Percentiles rank a stretch among this genome's conserved stretches.
Conservation (phyloP, 1,140 invertebrate species). For the Aphelinus atriplicis region DNA sequence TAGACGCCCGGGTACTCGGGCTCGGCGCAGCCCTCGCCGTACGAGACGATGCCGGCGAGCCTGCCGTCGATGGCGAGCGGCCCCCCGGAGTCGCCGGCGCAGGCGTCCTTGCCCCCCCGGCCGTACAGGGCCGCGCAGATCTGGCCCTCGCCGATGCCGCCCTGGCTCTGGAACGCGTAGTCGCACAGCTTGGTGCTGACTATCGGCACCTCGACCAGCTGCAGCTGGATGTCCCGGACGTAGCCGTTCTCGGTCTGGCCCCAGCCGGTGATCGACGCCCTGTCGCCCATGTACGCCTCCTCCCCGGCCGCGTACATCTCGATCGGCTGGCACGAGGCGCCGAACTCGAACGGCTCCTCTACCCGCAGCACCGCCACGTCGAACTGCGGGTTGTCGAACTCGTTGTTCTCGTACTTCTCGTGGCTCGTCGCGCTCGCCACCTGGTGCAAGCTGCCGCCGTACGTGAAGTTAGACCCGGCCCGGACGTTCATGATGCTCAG, state of each 20-base stretch:
- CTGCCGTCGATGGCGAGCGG: constrained; percentile 61
- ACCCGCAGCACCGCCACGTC: constrained; percentile 41
- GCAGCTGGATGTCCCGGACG: constrained; percentile 37
- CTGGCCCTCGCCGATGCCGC: constrained; percentile 71
- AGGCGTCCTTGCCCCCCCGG: constrained; percentile 74
- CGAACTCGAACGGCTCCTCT: constrained; percentile 31
- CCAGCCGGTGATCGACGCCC: constrained; percentile 56
- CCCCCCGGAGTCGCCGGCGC: constrained; percentile 67
- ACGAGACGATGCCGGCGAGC: constrained; percentile 71
- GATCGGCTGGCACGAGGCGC: constrained; percentile 31
- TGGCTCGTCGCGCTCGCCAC: constrained; percentile 28
- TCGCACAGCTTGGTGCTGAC: constrained; percentile 55
- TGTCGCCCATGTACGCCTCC: constrained; percentile 41
- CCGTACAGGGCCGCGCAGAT: constrained; percentile 74
- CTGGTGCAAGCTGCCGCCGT: constrained; percentile 27
- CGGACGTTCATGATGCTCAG: constrained; percentile 2
- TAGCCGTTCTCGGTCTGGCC: constrained; percentile 46
- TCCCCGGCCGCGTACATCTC: constrained; percentile 18
- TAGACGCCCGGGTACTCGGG: constrained; percentile 72
- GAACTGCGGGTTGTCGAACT: constrained; percentile 21
- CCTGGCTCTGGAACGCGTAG: constrained; percentile 49
- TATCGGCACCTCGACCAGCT: constrained; percentile 58
- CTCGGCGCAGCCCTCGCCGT: constrained; percentile 69
- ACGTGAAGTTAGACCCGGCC: constrained; percentile 30
- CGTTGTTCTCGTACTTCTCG: constrained; percentile 23